Evolutionary conservation across 2,888 invertebrate genomes (phyloP).

Genomic region (Bhutanitis thaidina): DNA sequence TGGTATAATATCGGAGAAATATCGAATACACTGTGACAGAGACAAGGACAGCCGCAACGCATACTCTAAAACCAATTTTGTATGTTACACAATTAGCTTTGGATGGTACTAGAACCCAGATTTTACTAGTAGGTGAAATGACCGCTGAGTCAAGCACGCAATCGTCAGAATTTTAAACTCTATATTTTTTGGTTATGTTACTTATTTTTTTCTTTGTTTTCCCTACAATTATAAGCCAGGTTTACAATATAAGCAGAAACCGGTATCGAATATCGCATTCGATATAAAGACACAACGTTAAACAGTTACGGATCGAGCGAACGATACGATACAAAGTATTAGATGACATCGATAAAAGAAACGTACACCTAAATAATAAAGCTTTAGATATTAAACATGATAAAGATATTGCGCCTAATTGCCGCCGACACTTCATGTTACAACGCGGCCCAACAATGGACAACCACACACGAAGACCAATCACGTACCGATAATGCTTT

Average conservation of each 20-base stretch:
- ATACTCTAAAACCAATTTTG: too few species aligned
- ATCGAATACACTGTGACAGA: too few species aligned
- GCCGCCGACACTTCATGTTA: slow-evolving; percentile 35
- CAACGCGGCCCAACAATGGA: slow-evolving; percentile 36
- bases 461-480: slow-evolving; percentile 71
- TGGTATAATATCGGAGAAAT: too few species aligned
- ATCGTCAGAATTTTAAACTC: too few species aligned
- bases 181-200: too few species aligned
- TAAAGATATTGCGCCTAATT: slow-evolving; percentile 57
- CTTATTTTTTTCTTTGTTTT: too few species aligned
- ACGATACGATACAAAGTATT: slow-evolving; percentile 24
- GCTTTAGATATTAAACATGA: slow-evolving; percentile 30
- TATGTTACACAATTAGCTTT: too few species aligned
- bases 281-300: slow-evolving; percentile 23
- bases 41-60: too few species aligned
- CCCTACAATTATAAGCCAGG: neutral
- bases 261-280: slow-evolving; percentile 16
- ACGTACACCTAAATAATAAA: slow-evolving; percentile 31
- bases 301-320: slow-evolving; percentile 22
- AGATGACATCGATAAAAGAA: slow-evolving; percentile 32
- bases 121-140: too few species aligned
- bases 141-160: too few species aligned
- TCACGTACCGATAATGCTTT: slow-evolving; percentile 56
- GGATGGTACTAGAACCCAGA: too few species aligned
- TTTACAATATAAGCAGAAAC: slow-evolving; percentile 10